Conservation (phyloP, 2,113 vertebrate species). For the Mandrillus leucophaeus region DNA sequence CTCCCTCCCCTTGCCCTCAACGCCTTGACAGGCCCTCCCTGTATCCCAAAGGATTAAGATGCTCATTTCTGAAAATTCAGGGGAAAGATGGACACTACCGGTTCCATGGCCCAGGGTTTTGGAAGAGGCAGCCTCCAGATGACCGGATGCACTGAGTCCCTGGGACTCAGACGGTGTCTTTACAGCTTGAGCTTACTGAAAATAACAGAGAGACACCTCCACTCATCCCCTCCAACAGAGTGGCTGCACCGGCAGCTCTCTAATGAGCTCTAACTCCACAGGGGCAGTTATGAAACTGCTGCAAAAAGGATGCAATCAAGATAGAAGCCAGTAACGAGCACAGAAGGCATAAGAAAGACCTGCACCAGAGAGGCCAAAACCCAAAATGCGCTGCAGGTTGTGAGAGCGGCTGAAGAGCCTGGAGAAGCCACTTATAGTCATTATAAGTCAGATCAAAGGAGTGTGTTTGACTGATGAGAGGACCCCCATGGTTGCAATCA, state of each 20-base stretch:
- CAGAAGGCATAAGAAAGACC: background rate
- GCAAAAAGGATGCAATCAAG: background rate
- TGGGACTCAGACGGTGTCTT: background rate
- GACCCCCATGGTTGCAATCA: background rate
- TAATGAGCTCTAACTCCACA: background rate
- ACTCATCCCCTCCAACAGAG: background rate
- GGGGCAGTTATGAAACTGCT: background rate
- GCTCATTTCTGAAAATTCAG: constrained; percentile 21
- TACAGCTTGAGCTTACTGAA: background rate
- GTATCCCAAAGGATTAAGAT: background rate
- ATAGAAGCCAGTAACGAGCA: background rate
- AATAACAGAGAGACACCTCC: too few relatives aligned
- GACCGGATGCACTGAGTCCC: background rate
- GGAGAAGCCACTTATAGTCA: background rate
- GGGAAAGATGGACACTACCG: background rate
- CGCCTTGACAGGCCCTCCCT: background rate
- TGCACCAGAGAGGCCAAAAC: background rate
- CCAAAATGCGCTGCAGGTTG: background rate
- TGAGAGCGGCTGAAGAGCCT: background rate
- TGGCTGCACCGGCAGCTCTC: background rate
- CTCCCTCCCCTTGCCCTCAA: too few relatives aligned
- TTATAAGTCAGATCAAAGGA: background rate
- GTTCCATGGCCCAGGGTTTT: background rate
- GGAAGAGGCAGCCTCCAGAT: background rate
- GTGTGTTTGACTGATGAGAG: background rate